Base-by-base conservation (phyloP, 2,888 invertebrate genomes). In the Beris morrisii region DNA sequence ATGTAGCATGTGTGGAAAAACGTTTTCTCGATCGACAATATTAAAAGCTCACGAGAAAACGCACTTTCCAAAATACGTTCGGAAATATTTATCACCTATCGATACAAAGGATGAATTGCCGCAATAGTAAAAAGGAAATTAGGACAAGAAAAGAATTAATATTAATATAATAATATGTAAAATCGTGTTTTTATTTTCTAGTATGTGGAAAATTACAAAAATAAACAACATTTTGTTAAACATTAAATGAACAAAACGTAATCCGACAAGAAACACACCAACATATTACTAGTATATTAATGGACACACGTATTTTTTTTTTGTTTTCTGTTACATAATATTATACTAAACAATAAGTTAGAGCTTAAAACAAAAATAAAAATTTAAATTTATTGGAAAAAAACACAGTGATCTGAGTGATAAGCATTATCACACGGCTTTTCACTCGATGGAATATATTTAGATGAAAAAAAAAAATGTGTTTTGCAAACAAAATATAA, bases 1-100 rank as follows among this genome's bases (percentile, higher is more conserved):
- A 74, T 94, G 93, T 82, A 88, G 89, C 70, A 84, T 93, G 74
- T 94, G 94, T 82, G 93, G 93, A 71, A 94, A 94, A 81, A 93
- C 93, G 71, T 94, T 94, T 82, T 93, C 93, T 71, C 86, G 93
- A 75, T 93, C 93, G 73, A 93, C 93, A 71, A 94, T 94, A 80
- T 83, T 94, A 73, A 94, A 94, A 82, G 93, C 93, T 74, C 94
- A 94, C 81, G 93, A 94, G 82, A 94, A 94, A 83, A 93, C 93
- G 70, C 94, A 94, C 81, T 93, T 91, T 82, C 93, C 93, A 72
- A 93, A 93, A 83, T 93, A 92, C 81, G 92, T 92, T 78, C 87
- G 93, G 75, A 93, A 93, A 83, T 93, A 91, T 84, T 84, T 93
- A 74, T 93, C 93, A 75, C 91, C 92, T 72, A 88, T 92, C 74